Conservation (phyloP, 2,113 vertebrate genomes). For the Rhinolophus ferrumequinum region DNA sequence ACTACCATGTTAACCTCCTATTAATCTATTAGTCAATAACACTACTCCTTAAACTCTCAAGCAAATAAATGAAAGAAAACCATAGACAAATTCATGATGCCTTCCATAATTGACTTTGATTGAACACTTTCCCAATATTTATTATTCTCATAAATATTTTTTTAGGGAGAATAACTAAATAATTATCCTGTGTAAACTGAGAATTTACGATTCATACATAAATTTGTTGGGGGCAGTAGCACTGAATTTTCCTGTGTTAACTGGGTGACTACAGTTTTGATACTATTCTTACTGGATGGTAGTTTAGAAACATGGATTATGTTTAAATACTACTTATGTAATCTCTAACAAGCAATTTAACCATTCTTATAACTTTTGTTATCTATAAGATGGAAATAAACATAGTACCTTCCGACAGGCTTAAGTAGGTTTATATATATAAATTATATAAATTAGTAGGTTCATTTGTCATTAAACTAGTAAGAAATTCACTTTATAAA, state of each 20-base stretch:
- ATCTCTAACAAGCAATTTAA: neutral
- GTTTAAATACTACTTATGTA: neutral
- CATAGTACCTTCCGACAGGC: too few relatives aligned
- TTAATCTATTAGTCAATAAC: neutral
- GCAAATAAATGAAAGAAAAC: slow-evolving; percentile 19
- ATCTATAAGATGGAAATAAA: slow-evolving; percentile 3
- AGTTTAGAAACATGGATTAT: neutral
- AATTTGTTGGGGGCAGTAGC: neutral
- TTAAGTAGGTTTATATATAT: neutral
- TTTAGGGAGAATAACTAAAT: slow-evolving; percentile 11
- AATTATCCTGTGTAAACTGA: neutral
- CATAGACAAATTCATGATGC: neutral
- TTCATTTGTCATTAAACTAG: neutral
- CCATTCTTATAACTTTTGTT: neutral
- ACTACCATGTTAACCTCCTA: neutral
- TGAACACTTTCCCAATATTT: neutral
- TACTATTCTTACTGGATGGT: neutral
- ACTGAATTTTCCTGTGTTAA: slow-evolving; percentile 25
- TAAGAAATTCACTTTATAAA: neutral
- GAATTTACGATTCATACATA: slow-evolving; percentile 28
- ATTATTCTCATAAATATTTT: slow-evolving; percentile 39
- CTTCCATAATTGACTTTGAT: neutral
- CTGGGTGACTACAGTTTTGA: neutral
- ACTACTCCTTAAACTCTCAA: neutral
- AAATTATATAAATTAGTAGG: neutral